Percentiles rank a stretch among this genome's conserved stretches.
phyloP scores from a whole-genome alignment of 2,888 invertebrate genomes.

The Linhomoeus sp. region DNA sequence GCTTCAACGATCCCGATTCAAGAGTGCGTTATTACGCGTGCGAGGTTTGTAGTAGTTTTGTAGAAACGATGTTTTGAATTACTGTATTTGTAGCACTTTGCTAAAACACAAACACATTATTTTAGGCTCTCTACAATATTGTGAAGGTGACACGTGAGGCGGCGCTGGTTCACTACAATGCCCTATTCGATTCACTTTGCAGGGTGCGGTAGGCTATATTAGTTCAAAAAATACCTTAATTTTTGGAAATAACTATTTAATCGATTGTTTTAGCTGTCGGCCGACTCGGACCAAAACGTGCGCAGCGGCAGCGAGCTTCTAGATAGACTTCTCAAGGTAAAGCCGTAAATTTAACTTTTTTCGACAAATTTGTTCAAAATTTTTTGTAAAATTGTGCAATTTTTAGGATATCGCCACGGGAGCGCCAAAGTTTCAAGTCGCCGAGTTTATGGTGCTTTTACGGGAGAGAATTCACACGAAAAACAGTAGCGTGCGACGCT shows the following conservation, averaged over 20 bases:
- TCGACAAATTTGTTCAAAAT: no score
- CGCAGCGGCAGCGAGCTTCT: conserved; percentile 83
- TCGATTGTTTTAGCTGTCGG: conserved; percentile 42
- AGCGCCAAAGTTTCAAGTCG: conserved; percentile 74
- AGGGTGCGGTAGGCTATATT: conserved; percentile 13
- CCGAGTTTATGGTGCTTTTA: conserved; percentile 67
- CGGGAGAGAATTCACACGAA: conserved; percentile 76
- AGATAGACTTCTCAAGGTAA: conserved; percentile 63
- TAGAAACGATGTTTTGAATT: no score
- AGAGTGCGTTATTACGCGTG: conserved; percentile 49
- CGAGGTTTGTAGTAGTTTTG: conserved; percentile 31
- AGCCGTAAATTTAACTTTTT: no score
- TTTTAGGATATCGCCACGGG: conserved; percentile 87
- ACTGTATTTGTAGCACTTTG: no score
- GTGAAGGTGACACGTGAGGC: conserved; percentile 73
- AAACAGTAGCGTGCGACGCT: conserved; percentile 70
- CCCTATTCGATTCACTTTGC: conserved; percentile 26
- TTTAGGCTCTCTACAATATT: conserved; percentile 75
- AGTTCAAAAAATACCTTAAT: no score
- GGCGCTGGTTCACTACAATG: conserved; percentile 67
- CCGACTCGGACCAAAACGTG: conserved; percentile 85
- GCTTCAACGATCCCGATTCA: conserved; percentile 73
- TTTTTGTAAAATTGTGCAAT: no score
- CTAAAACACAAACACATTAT: no score
- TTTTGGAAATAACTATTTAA: no score